phyloP scores from a whole-genome alignment of 2,113 vertebrate species.

The Hemibates koningsi region DNA sequence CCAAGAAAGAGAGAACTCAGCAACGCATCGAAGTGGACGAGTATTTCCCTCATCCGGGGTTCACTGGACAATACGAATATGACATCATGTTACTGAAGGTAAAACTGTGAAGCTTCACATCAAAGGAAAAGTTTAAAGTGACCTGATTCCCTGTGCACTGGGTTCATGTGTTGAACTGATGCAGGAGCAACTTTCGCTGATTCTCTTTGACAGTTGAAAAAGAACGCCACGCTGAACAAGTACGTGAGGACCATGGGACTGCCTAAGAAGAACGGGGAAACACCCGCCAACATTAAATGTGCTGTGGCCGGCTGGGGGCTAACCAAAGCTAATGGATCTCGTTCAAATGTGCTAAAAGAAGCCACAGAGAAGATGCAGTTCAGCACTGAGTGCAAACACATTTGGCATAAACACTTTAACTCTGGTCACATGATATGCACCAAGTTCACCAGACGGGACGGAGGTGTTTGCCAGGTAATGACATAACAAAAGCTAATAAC shows the following conservation, averaged over 20 bases:
- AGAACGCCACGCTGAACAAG: conserved; percentile 18
- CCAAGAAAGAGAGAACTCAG: conserved; percentile 35
- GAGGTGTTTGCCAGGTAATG: conserved; percentile 54
- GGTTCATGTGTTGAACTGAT: background rate
- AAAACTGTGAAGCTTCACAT: background rate
- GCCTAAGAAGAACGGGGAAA: background rate
- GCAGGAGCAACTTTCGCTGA: background rate
- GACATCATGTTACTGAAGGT: conserved; percentile 66
- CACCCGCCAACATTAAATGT: conserved; percentile 2
- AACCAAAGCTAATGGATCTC: accelerated
- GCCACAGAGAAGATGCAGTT: background rate
- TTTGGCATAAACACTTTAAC: background rate
- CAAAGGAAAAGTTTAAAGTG: background rate
- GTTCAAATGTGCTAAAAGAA: conserved; percentile 45
- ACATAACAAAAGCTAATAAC: background rate
- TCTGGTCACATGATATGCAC: conserved; percentile 48
- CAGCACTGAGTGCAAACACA: background rate
- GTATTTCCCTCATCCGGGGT: conserved; percentile 1
- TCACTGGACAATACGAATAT: accelerated
- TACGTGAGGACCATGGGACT: conserved; percentile 15
- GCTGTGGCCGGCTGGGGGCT: conserved; percentile 55
- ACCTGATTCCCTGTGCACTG: background rate
- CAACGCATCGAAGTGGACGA: conserved; percentile 35
- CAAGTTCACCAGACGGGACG: background rate
- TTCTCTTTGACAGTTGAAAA: conserved; percentile 32